Percentiles rank a stretch among this genome's conserved stretches.
Evolutionary conservation across 2,888 invertebrate species (phyloP).

Genomic region (Trisateles emortualis): DNA sequence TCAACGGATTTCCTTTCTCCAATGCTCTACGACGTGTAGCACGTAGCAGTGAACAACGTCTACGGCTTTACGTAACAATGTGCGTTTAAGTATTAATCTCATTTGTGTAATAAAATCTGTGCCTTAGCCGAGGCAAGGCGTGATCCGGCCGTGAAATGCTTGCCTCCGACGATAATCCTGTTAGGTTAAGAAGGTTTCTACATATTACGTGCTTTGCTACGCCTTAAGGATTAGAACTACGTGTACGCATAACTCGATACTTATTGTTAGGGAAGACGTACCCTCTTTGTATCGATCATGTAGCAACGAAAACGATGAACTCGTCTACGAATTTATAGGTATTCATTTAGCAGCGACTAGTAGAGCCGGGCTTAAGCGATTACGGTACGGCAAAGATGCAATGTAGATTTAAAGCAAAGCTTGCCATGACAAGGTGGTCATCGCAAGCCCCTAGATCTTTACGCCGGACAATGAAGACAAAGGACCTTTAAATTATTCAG

Average conservation of each 20-base stretch:
- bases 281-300: slow-evolving; percentile 42
- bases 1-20: slow-evolving; percentile 13
- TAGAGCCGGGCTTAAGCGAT: slow-evolving; percentile 77
- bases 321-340: slow-evolving; percentile 69
- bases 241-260: slow-evolving; percentile 77
- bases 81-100: slow-evolving; percentile 81
- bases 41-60: slow-evolving; percentile 41
- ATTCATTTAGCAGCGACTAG: slow-evolving; percentile 75
- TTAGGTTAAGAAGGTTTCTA: slow-evolving; percentile 91
- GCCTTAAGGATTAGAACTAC: slow-evolving; percentile 89
- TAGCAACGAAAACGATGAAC: slow-evolving; percentile 33
- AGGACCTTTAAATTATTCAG: slow-evolving; percentile 83
- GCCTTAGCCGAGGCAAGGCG: slow-evolving; percentile 80
- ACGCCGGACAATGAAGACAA: slow-evolving; percentile 82
- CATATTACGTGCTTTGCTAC: slow-evolving; percentile 90
- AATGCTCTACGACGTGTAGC: slow-evolving; percentile 21
- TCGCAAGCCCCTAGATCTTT: slow-evolving; percentile 82
- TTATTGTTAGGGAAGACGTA: slow-evolving; percentile 50
- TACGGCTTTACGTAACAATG: slow-evolving; percentile 52
- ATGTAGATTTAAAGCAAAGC: slow-evolving; percentile 83
- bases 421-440: slow-evolving; percentile 86
- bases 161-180: slow-evolving; percentile 90
- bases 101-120: slow-evolving; percentile 87
- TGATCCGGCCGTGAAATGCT: slow-evolving; percentile 88
- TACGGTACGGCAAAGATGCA: slow-evolving; percentile 81